Conservation (phyloP, 1,140 invertebrate species). For the Colletes latitarsis region DNA sequence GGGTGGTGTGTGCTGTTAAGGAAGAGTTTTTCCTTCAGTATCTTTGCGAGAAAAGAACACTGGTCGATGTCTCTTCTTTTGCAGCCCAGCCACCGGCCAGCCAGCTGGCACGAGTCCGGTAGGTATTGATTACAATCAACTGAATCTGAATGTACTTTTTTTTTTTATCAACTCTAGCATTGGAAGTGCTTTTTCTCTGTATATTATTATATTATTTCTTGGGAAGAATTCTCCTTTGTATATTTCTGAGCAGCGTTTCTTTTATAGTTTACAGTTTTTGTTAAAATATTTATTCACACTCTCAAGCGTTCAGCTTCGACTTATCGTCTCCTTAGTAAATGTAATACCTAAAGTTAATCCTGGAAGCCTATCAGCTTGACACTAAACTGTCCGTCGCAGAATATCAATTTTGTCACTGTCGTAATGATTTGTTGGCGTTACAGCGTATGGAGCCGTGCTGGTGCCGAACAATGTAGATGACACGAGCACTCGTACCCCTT, state of each 20-base stretch:
- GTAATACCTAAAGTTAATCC: constrained; percentile 78
- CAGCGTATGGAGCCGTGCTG: constrained; percentile 60
- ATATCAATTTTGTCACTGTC: constrained; percentile 62
- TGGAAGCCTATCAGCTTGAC: constrained; percentile 80
- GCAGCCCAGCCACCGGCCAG: constrained; percentile 60
- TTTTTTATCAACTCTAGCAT: constrained; percentile 61
- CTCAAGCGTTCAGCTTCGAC: constrained; percentile 73
- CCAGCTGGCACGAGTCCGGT: constrained; percentile 63
- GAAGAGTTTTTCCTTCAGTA: constrained; percentile 37
- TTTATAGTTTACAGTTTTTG: constrained; percentile 74
- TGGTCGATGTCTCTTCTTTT: constrained; percentile 35
- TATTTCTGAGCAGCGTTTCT: constrained; percentile 77
- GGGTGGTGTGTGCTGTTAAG: constrained; percentile 51
- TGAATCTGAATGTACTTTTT: constrained; percentile 56
- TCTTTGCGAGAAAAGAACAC: constrained; percentile 19
- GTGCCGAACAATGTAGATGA: constrained; percentile 64
- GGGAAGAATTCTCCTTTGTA: constrained; percentile 78
- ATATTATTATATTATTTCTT: constrained; percentile 68
- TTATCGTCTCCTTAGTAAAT: constrained; percentile 71
- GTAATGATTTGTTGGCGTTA: constrained; percentile 61
- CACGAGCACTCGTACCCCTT: constrained; percentile 55
- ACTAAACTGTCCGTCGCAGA: constrained; percentile 70
- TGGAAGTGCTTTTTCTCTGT: constrained; percentile 60
- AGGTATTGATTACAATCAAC: constrained; percentile 54
- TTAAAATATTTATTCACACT: constrained; percentile 80